Conservation (phyloP, 2,113 vertebrate genomes). For the Amblyopsis rosae region DNA sequence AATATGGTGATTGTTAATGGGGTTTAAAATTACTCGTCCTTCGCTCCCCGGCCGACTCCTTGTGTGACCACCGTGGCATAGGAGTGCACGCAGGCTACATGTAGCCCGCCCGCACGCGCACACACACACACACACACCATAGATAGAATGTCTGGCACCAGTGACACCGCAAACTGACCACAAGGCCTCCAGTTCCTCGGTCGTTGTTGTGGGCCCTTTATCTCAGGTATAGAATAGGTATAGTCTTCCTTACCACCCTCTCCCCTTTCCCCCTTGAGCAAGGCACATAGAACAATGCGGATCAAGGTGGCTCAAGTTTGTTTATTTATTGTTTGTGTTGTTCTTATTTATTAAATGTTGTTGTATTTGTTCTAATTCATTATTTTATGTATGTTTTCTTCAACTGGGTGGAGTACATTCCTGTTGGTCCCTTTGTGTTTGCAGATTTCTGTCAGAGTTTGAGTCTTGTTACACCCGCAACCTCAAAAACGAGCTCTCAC, state of each 20-base stretch:
- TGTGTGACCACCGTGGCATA: constrained; percentile 70
- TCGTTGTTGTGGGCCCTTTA: constrained; percentile 46
- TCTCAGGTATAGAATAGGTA: constrained; percentile 20
- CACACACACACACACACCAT: constrained; percentile 15
- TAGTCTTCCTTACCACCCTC: constrained; percentile 44
- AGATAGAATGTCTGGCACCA: constrained; percentile 72
- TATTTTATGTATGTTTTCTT: background rate
- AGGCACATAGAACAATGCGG: background rate
- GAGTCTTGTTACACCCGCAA: constrained; percentile 52
- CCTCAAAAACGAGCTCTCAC: constrained; percentile 22
- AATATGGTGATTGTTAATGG: constrained; percentile 83
- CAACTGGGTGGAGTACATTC: background rate
- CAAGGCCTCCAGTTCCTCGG: constrained; percentile 50
- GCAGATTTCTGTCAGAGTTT: constrained; percentile 60
- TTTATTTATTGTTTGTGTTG: background rate
- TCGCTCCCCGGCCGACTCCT: constrained; percentile 67
- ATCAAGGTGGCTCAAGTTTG: constrained; percentile 31
- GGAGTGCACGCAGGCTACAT: constrained; percentile 57
- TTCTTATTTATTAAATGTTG: background rate
- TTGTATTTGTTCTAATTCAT: background rate
- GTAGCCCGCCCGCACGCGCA: background rate
- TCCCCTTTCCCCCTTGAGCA: constrained; percentile 14
- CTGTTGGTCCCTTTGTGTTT: constrained; percentile 39
- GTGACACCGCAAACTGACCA: constrained; percentile 60
- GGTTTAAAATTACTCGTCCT: constrained; percentile 80